phyloP scores from a whole-genome alignment of 35 echinoderm and acorn worm genomes.

The Hemicentrotus pulcherrimus region DNA sequence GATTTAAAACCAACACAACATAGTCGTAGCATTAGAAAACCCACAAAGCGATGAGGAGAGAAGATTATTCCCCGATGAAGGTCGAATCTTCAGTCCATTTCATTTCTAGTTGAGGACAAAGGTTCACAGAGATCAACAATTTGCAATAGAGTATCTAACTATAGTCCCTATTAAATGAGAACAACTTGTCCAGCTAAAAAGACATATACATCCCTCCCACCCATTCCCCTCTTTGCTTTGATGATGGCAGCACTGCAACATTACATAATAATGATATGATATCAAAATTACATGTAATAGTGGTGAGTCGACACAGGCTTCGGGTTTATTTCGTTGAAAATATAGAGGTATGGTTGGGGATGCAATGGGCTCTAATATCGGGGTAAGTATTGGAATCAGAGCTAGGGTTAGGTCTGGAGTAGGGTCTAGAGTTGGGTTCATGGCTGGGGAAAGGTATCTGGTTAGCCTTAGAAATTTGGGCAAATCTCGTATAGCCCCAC shows the following conservation, averaged over 20 bases:
- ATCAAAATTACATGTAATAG: too few relatives aligned
- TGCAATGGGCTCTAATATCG: too few relatives aligned
- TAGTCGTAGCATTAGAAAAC: neutral
- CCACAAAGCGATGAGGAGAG: neutral
- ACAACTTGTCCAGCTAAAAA: neutral
- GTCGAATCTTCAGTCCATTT: neutral
- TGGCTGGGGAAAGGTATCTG: too few relatives aligned
- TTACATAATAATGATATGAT: too few relatives aligned
- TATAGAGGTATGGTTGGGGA: too few relatives aligned
- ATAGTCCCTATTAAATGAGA: neutral
- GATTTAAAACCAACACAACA: neutral
- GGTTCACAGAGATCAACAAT: neutral
- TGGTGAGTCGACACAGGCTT: too few relatives aligned
- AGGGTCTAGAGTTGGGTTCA: too few relatives aligned
- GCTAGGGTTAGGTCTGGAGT: too few relatives aligned
- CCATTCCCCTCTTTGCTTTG: neutral
- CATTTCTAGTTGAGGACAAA: neutral
- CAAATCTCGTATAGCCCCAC: too few relatives aligned
- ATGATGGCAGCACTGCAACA: neutral
- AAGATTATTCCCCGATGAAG: constrained; percentile 2
- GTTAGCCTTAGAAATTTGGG: too few relatives aligned
- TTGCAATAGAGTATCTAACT: neutral
- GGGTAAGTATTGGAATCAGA: too few relatives aligned
- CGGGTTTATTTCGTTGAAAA: too few relatives aligned
- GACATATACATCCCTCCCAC: neutral